Base-by-base conservation (phyloP, 1,140 invertebrate genomes). In the Saxidomus purpurata region DNA sequence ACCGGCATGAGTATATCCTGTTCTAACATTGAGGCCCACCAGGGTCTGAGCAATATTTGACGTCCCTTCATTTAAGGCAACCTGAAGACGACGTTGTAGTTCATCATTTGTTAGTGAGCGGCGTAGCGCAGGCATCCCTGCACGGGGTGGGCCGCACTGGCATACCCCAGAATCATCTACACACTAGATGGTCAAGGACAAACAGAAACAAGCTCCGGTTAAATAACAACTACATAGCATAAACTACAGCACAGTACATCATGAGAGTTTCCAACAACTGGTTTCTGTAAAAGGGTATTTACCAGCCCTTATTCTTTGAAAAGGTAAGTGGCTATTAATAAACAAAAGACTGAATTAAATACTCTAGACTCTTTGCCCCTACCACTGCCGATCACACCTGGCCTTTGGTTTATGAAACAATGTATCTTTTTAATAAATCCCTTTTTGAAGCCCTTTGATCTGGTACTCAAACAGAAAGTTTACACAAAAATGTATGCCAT, bases 1-100 rank as follows among this genome's bases (percentile, higher is more conserved):
- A 93, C 92, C 92, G 85, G 91, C 90, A 90, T 93, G 91, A 28
- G 91, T 92, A 88, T 92, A 93, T 47, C 89, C 88, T n/a, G 90
- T 91, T 47, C 86, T 82, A 79, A 91, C 81, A 59, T 92, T 91
- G n/a, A 92, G 80, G 13, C 91, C 91, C 28, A 91, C 89, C 15
- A 93, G 88, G 19, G 89, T 89, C 59, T 90, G 89, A 15, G 91
- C 87, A 28, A 91, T 85, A 82, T 92, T 92, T 38, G 92, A 89
- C n/a, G 90, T 92, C 8, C 90, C 91, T 47, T 92, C 91, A 63
- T 91, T 90, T 22, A 92, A 55, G 0, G 91, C 89, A 40, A 91
- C 88, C 52, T 90, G 86, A n/a, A 93, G 88, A 17, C 90, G 84
- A 69, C 90, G 90, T 77, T 92, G 91, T n/a, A 92, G 83, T 31